Evolutionary conservation across 2,888 invertebrate genomes (phyloP).

Genomic region (Agrilus cyanescens): DNA sequence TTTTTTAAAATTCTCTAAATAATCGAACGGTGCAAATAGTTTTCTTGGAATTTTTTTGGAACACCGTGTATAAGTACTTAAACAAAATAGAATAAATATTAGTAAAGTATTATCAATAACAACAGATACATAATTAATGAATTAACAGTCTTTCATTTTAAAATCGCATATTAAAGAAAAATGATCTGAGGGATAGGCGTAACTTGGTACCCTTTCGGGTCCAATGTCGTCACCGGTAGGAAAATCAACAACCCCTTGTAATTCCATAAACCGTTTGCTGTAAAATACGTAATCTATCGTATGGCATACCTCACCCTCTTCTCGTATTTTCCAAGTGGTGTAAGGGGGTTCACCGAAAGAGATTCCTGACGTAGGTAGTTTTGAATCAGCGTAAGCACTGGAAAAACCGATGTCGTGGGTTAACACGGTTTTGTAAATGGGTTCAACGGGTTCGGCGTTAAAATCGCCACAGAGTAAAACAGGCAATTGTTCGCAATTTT

Average conservation of each 20-base stretch:
- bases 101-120: too few species aligned
- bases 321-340: conserved; percentile 66
- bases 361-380: conserved; percentile 12
- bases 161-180: conserved; percentile 61
- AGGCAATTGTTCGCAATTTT: conserved; percentile 41
- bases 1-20: too few species aligned
- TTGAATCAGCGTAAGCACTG: conserved; percentile 42
- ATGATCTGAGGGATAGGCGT: conserved; percentile 64
- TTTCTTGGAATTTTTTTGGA: too few species aligned
- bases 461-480: conserved; percentile 62
- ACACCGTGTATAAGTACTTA: too few species aligned
- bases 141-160: conserved; percentile 12
- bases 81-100: too few species aligned
- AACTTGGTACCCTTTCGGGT: conserved; percentile 51
- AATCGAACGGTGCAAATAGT: too few species aligned
- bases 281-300: conserved; percentile 68
- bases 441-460: conserved; percentile 62
- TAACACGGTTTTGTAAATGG: conserved; percentile 51
- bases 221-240: conserved; percentile 57
- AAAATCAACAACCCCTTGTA: conserved; percentile 44
- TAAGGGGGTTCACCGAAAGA: conserved; percentile 50
- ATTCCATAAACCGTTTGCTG: conserved; percentile 42
- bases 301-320: conserved; percentile 57
- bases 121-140: background rate
- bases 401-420: conserved; percentile 34